phyloP scores from a whole-genome alignment of 2,888 invertebrate genomes.

The Drosophila ustulata region DNA sequence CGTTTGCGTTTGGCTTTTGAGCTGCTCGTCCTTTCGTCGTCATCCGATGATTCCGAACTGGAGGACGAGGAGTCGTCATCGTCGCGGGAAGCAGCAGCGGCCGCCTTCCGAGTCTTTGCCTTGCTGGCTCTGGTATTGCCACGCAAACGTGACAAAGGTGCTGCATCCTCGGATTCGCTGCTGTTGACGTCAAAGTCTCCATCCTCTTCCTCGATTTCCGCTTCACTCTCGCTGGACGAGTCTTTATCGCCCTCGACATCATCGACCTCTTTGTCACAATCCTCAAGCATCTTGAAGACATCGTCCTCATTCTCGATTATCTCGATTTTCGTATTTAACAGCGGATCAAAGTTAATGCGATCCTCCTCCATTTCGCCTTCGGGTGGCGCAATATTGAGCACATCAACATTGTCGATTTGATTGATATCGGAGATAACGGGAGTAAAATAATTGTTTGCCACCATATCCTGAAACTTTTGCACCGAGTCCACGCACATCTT shows the following conservation, averaged over 20 bases:
- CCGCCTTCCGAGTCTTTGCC: slow-evolving; percentile 38
- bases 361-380: slow-evolving; percentile 72
- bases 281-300: slow-evolving; percentile 78
- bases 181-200: slow-evolving; percentile 70
- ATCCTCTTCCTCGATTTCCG: slow-evolving; percentile 61
- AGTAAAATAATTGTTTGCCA: slow-evolving; percentile 56
- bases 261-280: slow-evolving; percentile 71
- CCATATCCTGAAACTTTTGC: slow-evolving; percentile 75
- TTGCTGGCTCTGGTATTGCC: slow-evolving; percentile 40
- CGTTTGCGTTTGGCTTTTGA: slow-evolving; percentile 69
- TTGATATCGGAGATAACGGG: slow-evolving; percentile 43
- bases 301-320: slow-evolving; percentile 77
- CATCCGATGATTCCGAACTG: slow-evolving; percentile 55
- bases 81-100: slow-evolving; percentile 8
- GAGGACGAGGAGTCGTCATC: slow-evolving; percentile 45
- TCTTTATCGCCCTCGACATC: slow-evolving; percentile 53
- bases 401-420: slow-evolving; percentile 60
- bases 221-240: slow-evolving; percentile 61
- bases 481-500: slow-evolving; percentile 78
- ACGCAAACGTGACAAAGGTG: slow-evolving; percentile 64
- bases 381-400: slow-evolving; percentile 43
- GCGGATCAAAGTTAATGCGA: slow-evolving; percentile 55
- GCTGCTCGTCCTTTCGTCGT: slow-evolving; percentile 24
- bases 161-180: slow-evolving; percentile 74
- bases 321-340: slow-evolving; percentile 66